phyloP scores from a whole-genome alignment of 2,113 vertebrate species.

The Excalfactoria chinensis region DNA sequence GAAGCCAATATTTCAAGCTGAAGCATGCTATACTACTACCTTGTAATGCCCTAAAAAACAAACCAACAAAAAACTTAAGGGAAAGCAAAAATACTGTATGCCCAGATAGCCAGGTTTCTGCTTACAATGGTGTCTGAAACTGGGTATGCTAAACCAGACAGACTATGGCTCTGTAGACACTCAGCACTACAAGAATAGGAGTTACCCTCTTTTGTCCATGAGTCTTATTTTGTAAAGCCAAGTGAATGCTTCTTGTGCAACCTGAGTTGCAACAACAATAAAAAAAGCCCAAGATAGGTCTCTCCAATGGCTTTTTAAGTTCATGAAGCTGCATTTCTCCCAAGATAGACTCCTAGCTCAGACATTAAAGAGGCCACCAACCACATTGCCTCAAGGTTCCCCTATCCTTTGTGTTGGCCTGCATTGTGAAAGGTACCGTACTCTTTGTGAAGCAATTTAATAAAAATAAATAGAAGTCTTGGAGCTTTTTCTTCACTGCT shows the following conservation, averaged over 20 bases:
- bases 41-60: neutral
- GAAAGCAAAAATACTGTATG: neutral
- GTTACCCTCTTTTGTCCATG: neutral
- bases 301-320: neutral
- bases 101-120: neutral
- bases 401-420: neutral
- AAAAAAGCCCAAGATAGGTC: neutral
- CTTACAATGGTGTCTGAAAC: neutral
- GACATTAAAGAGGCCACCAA: neutral
- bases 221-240: neutral
- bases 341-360: rapidly evolving
- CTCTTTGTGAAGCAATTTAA: rapidly evolving
- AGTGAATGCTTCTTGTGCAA: neutral
- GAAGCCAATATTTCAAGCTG: neutral
- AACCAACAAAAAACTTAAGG: neutral
- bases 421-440: neutral
- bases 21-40: neutral
- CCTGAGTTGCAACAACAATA: no score
- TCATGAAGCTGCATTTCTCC: neutral
- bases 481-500: neutral
- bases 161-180: neutral
- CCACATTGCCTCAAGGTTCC: neutral
- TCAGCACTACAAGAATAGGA: neutral
- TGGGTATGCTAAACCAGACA: rapidly evolving
- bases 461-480: neutral